These are phyloP conservation scores for Gymnoscopelus microlampas DNA, from an alignment of 2,797 vertebrate genomes.

Conservation along the genomic window DNA sequence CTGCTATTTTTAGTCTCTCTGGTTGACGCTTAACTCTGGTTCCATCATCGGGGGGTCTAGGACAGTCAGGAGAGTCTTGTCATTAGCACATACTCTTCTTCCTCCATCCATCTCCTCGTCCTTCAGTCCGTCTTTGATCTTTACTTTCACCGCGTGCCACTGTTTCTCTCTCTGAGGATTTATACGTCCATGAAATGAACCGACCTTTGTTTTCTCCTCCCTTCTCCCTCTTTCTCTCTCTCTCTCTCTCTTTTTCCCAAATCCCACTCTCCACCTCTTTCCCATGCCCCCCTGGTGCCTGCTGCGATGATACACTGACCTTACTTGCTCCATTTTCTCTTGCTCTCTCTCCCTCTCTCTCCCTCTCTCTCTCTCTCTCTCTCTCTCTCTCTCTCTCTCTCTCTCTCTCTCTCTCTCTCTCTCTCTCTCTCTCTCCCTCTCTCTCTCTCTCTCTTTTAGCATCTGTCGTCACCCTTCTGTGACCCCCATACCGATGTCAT, in stretches of 20 bases:
- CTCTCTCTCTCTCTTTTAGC: background rate
- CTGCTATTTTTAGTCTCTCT: conserved; percentile 60
- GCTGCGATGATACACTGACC: no score
- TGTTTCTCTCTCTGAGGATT: no score
- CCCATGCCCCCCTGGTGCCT: no score
- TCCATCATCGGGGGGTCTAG: conserved; percentile 36
- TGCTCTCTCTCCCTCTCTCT: background rate
- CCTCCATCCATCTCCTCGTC: no score
- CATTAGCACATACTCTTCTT: no score
- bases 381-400: background rate
- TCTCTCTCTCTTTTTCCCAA: conserved; percentile 5
- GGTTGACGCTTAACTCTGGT: conserved; percentile 53
- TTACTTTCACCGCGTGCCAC: no score
- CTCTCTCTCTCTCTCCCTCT: background rate
- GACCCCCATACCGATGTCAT: no score
- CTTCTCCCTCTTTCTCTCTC: conserved; percentile 22
- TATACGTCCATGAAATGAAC: no score
- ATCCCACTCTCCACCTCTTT: no score
- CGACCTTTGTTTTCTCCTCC: conserved; percentile 7
- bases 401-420: background rate
- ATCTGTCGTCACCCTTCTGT: background rate
- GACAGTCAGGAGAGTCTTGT: conserved; percentile 23
- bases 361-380: background rate
- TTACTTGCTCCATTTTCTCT: background rate
- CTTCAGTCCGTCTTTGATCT: no score